Percentiles rank a stretch among this genome's conserved stretches.
Conservation (phyloP, 2,888 invertebrate genomes). For the Epirrhoe alternata region DNA sequence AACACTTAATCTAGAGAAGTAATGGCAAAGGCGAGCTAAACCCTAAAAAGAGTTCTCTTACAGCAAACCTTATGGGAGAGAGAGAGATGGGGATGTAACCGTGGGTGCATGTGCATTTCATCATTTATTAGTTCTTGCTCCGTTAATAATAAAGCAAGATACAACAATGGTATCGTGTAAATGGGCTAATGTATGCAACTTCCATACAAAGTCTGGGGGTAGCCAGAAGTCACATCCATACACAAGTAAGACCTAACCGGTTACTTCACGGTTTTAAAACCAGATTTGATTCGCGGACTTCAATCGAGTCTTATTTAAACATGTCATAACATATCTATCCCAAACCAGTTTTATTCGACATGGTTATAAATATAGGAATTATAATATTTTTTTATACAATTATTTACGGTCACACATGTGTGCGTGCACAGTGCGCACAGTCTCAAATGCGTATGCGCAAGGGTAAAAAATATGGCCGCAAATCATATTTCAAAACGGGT, state of each 20-base stretch:
- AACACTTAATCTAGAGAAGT: too few relatives aligned
- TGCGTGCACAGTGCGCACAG: slow-evolving; percentile 35
- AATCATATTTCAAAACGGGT: slow-evolving; percentile 84
- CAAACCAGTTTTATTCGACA: slow-evolving; percentile 55
- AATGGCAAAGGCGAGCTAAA: too few relatives aligned
- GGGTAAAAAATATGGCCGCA: slow-evolving; percentile 75
- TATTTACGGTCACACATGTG: slow-evolving; percentile 59
- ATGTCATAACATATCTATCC: slow-evolving; percentile 66
- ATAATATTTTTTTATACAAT: slow-evolving; percentile 53
- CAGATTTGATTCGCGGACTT: slow-evolving; percentile 41
- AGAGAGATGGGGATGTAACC: too few relatives aligned
- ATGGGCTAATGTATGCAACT: too few relatives aligned
- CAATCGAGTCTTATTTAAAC: slow-evolving; percentile 57
- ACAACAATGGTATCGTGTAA: too few relatives aligned
- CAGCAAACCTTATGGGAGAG: too few relatives aligned
- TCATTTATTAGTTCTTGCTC: too few relatives aligned
- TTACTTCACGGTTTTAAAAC: slow-evolving; percentile 16
- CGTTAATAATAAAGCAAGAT: too few relatives aligned
- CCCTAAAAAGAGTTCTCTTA: too few relatives aligned
- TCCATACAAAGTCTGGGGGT: too few relatives aligned
- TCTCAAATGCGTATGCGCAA: slow-evolving; percentile 54
- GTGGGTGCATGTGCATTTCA: too few relatives aligned
- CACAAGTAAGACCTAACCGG: not conserved
- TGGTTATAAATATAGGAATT: slow-evolving; percentile 54
- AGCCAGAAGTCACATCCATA: not conserved